These are phyloP conservation scores for Trachelus iudaicus DNA, from an alignment of 2,888 invertebrate species.

Conservation along the genomic window DNA sequence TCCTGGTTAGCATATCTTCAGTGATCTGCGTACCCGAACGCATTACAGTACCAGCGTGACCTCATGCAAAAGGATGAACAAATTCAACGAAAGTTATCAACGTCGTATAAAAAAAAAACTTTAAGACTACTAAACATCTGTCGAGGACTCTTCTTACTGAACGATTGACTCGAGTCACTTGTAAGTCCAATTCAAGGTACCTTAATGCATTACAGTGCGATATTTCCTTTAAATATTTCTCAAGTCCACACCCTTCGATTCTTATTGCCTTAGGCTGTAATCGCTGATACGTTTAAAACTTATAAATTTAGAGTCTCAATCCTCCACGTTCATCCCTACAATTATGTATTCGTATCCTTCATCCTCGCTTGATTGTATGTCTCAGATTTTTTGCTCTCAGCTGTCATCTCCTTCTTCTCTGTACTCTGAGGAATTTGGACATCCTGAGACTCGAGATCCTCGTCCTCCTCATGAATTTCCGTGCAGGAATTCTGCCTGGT, in stretches of 20 bases:
- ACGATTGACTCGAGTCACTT: background rate
- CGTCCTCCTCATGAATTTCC: conserved; percentile 68
- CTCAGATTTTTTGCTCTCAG: conserved; percentile 14
- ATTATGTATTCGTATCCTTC: background rate
- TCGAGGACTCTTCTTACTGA: background rate
- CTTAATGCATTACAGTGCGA: background rate
- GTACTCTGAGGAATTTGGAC: conserved; percentile 25
- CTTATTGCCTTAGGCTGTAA: background rate
- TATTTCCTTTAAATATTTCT: background rate
- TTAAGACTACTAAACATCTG: background rate
- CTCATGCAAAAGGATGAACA: background rate
- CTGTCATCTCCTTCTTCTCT: conserved; percentile 30
- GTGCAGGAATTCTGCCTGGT: conserved; percentile 67
- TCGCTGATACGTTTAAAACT: background rate
- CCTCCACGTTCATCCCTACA: background rate
- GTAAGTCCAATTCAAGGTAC: background rate
- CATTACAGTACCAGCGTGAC: background rate
- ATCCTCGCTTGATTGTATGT: background rate
- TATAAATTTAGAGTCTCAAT: background rate
- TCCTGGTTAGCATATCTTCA: background rate
- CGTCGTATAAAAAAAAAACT: background rate
- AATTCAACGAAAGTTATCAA: background rate
- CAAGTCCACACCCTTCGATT: background rate
- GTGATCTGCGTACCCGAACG: background rate
- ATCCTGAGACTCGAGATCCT: conserved; percentile 43